Evolutionary conservation across 2,113 vertebrate genomes (phyloP).

Genomic region (Illadopsis cleaveri): DNA sequence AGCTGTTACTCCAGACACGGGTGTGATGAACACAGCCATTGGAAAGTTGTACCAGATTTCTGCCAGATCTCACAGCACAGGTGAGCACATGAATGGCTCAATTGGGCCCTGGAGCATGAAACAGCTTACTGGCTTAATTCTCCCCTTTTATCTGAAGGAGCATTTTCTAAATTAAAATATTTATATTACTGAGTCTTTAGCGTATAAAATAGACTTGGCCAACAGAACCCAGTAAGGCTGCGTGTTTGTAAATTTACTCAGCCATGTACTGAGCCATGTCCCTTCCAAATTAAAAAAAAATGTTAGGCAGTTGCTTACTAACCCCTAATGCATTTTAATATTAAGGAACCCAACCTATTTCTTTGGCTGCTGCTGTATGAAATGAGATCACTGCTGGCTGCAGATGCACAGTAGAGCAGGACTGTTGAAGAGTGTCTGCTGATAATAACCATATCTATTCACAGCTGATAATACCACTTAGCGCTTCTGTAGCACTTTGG

Average conservation of each 20-base stretch:
- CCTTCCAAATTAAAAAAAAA: not conserved
- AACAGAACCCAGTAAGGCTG: not conserved
- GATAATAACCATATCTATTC: slow-evolving; percentile 55
- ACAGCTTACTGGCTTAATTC: not conserved
- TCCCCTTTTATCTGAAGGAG: not conserved
- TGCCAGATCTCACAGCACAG: not conserved
- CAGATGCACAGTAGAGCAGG: not conserved
- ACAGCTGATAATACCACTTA: slow-evolving; percentile 62
- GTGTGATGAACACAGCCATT: not conserved
- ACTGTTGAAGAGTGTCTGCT: slow-evolving; percentile 52
- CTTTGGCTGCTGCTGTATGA: slow-evolving; percentile 7
- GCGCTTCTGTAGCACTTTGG: slow-evolving; percentile 23
- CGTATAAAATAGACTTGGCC: not conserved
- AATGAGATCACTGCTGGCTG: slow-evolving; percentile 59
- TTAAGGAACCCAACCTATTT: slow-evolving; percentile 15
- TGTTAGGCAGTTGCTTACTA: not conserved
- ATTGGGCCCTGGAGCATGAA: not conserved
- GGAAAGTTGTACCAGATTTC: not conserved
- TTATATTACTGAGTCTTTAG: not conserved
- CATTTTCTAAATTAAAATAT: not conserved
- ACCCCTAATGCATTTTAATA: not conserved
- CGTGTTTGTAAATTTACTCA: not conserved
- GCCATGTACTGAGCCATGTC: not conserved
- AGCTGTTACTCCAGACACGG: not conserved
- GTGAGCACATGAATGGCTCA: not conserved